Evolutionary conservation across 2,888 invertebrate genomes (phyloP).

Genomic region (Drosophila kokeensis): DNA sequence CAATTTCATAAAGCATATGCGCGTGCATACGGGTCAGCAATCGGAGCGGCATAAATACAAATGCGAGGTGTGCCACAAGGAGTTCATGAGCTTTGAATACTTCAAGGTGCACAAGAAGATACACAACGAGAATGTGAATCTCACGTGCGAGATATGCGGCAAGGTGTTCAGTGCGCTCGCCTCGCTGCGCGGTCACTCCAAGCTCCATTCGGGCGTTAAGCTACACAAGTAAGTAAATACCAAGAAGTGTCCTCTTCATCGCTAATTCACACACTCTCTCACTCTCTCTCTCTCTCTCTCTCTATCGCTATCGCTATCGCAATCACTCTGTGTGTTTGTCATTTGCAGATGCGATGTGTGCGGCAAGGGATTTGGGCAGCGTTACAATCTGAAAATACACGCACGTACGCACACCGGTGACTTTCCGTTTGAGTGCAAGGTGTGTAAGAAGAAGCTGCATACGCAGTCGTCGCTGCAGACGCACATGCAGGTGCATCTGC

Average conservation of each 20-base stretch:
- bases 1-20: constrained; percentile 85
- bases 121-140: constrained; percentile 86
- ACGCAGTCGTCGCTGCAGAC: constrained; percentile 84
- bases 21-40: constrained; percentile 84
- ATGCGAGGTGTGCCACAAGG: constrained; percentile 87
- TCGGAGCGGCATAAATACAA: constrained; percentile 86
- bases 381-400: constrained; percentile 85
- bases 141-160: constrained; percentile 86
- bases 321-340: neutral
- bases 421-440: constrained; percentile 84
- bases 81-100: constrained; percentile 86
- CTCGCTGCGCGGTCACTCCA: constrained; percentile 84
- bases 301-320: neutral
- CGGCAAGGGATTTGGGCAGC: constrained; percentile 85
- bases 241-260: neutral
- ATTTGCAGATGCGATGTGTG: constrained; percentile 84
- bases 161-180: constrained; percentile 86
- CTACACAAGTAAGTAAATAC: constrained; percentile 83
- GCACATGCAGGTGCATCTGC: constrained; percentile 84
- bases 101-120: constrained; percentile 87
- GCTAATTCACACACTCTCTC: neutral
- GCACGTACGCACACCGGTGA: constrained; percentile 85
- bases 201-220: constrained; percentile 84
- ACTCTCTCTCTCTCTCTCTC: neutral
- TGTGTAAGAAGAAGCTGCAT: constrained; percentile 84